Base-by-base conservation (phyloP, 2,113 vertebrate species). In the Chaetodon auriga region DNA sequence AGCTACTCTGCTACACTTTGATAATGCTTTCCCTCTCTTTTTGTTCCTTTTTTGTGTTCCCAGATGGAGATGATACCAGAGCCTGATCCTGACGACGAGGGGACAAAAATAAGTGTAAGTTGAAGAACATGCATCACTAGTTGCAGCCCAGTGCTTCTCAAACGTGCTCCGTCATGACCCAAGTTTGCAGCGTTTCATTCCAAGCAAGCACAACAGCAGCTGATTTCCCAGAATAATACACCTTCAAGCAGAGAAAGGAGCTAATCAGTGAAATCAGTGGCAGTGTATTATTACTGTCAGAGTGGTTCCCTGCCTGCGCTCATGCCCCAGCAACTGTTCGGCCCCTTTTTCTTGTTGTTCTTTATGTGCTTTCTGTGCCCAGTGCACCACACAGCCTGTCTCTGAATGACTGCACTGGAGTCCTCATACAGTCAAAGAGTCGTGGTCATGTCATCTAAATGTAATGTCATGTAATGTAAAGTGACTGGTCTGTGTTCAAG, bases 21-120 rank as follows among this genome's bases (percentile, higher is more conserved):
- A 63, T 88, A 77, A 89, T 35, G 18, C 16, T 68, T 25, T 75
- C 61, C 66, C 16, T 68, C 41, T 75, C 51, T 74, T 19, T 81
- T 63, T 72, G 16, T 65, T 58, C 41, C 43, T 2, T 91, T n/a
- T 79, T 18, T 87, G 49, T 83, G 19, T 90, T 84, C 48, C 53
- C 85, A 96, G 95, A 92, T 95, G 91, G 94, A 95, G 89, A 89
- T 95, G 82, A 91, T 91, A 78, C 89, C 91, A 43, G 95, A 94
- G 83, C 90, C 87, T 9, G 94, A 96, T 84, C 95, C 94, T 21
- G 93, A 96, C 64, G 95, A 95, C 0, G 95, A 96, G 68, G 95
- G 95, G 68, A 95, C 95, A 18, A 96, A 96, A 92, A 95, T 96
- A 93, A 96, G 95, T 93, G 95, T 96, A 92, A 95, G 95, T 90